A percentile compares a stretch with the other conserved stretches of the same genome.
phyloP scores from a whole-genome alignment of 1,140 invertebrate genomes.

The Heliconius congener region DNA sequence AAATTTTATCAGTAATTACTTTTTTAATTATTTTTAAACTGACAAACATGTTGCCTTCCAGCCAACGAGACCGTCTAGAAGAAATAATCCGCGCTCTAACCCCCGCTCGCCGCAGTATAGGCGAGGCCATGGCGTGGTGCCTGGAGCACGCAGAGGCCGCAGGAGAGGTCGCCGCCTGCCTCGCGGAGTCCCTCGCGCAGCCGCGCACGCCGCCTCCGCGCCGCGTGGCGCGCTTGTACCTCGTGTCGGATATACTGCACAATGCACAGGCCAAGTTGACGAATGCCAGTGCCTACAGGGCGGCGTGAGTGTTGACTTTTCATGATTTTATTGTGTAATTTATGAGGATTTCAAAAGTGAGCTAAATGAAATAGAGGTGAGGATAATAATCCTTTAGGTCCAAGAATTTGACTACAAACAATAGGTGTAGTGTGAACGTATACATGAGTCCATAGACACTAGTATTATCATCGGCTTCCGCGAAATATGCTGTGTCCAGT shows the following conservation, averaged over 20 bases:
- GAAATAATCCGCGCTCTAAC: slow-evolving; percentile 93
- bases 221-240: slow-evolving; percentile 96
- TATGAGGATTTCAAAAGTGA: no score
- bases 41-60: slow-evolving; percentile 50
- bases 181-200: slow-evolving; percentile 94
- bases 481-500: no score
- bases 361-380: no score
- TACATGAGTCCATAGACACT: no score
- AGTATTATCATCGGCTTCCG: no score
- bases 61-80: slow-evolving; percentile 95
- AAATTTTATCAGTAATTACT: no score
- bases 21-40: no score
- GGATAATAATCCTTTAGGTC: no score
- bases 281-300: slow-evolving; percentile 98
- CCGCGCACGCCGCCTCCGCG: slow-evolving; percentile 91
- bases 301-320: slow-evolving; percentile 84
- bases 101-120: slow-evolving; percentile 92
- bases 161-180: slow-evolving; percentile 96
- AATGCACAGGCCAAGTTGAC: slow-evolving; percentile 98
- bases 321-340: no score
- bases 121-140: slow-evolving; percentile 99
- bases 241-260: slow-evolving; percentile 98
- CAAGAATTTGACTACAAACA: no score
- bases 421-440: no score
- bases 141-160: slow-evolving; percentile 98